Percentiles rank a stretch among this genome's conserved stretches.
phyloP scores from a whole-genome alignment of 2,113 vertebrate species.

The Tiliqua scincoides region DNA sequence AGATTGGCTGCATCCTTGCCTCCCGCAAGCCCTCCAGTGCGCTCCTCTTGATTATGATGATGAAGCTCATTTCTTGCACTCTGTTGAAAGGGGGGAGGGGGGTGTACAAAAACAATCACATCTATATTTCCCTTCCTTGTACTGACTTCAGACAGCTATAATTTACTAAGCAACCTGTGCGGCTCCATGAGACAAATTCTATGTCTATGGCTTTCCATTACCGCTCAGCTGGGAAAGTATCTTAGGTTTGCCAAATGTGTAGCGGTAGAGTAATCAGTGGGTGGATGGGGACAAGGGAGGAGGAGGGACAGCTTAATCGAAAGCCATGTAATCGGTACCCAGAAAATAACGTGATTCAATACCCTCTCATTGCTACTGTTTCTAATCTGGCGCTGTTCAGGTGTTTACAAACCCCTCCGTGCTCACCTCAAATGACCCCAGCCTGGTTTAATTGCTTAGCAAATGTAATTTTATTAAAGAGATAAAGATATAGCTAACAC shows the following conservation, averaged over 20 bases:
- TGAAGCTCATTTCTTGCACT: slow-evolving; percentile 8
- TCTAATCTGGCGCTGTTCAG: slow-evolving; percentile 52
- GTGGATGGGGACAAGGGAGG: slow-evolving; percentile 48
- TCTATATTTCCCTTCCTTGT: slow-evolving; percentile 56
- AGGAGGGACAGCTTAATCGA: slow-evolving; percentile 67
- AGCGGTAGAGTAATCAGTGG: slow-evolving; percentile 69
- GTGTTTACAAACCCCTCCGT: slow-evolving; percentile 59
- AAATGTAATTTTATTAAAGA: slow-evolving; percentile 78
- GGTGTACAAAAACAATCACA: slow-evolving; percentile 50
- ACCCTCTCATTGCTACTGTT: slow-evolving; percentile 32
- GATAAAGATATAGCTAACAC: slow-evolving; percentile 76
- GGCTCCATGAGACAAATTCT: slow-evolving; percentile 62
- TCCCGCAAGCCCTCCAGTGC: not conserved
- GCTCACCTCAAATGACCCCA: slow-evolving; percentile 66
- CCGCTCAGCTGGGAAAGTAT: slow-evolving; percentile 61
- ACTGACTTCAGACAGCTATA: slow-evolving; percentile 62
- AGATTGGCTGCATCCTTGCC: slow-evolving; percentile 18
- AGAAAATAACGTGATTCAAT: slow-evolving; percentile 53
- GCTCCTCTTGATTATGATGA: slow-evolving; percentile 15
- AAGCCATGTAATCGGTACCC: slow-evolving; percentile 47
- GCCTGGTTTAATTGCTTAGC: slow-evolving; percentile 78
- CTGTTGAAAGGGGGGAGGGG: slow-evolving; percentile 26
- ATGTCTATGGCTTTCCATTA: slow-evolving; percentile 66
- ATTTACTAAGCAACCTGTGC: slow-evolving; percentile 74
- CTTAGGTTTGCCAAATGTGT: slow-evolving; percentile 54